These are phyloP conservation scores for Oreochromis grahami DNA, from an alignment of 2,797 vertebrate species.

Conservation along the genomic window DNA sequence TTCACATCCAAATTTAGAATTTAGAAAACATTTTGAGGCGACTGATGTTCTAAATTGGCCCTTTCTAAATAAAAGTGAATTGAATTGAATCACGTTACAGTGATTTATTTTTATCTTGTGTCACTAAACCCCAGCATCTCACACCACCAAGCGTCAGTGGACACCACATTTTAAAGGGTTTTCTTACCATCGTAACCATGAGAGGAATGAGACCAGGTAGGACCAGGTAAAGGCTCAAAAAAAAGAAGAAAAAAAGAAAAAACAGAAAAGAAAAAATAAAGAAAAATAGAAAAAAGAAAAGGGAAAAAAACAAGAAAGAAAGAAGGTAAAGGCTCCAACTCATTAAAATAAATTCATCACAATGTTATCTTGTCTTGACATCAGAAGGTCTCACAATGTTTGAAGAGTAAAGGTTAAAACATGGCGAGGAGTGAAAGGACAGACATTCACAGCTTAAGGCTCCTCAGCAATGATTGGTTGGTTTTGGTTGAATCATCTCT, in stretches of 20 bases:
- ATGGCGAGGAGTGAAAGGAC: neutral
- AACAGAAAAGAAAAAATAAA: neutral
- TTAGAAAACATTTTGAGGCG: neutral
- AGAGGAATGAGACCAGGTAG: neutral
- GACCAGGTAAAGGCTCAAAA: neutral
- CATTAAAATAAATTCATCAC: neutral
- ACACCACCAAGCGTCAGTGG: neutral
- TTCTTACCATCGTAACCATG: neutral
- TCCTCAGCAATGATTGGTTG: neutral
- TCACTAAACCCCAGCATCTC: neutral
- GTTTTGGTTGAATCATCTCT: neutral
- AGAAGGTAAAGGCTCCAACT: neutral
- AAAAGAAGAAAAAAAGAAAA: neutral
- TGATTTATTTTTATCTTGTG: neutral
- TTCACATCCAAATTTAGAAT: neutral
- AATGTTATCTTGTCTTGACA: neutral
- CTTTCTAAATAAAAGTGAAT: neutral
- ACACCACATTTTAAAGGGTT: neutral
- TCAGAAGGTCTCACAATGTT: neutral
- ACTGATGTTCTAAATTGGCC: neutral
- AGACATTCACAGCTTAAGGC: neutral
- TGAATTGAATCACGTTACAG: neutral
- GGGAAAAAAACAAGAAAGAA: fast-evolving
- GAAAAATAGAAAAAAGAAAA: fast-evolving
- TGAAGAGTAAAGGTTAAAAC: neutral